Percentiles rank a stretch among this genome's conserved stretches.
phyloP scores from a whole-genome alignment of 2,888 invertebrate genomes.

The Vanessa cardui region DNA sequence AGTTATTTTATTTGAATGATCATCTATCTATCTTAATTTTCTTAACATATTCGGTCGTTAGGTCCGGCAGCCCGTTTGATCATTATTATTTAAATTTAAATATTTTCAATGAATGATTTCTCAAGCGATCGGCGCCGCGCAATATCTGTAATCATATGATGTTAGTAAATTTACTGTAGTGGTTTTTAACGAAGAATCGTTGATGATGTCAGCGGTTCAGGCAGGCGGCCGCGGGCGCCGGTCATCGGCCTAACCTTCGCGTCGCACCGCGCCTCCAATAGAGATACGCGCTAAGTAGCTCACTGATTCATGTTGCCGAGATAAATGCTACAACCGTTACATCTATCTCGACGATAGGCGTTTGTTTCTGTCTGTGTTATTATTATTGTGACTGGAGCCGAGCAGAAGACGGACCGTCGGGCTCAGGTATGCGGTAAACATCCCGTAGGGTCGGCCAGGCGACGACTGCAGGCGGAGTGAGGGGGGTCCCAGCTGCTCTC shows the following conservation, averaged over 20 bases:
- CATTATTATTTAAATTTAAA: no score
- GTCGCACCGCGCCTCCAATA: slow-evolving; percentile 38
- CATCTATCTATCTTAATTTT: no score
- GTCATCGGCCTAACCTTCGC: slow-evolving; percentile 51
- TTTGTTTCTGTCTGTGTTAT: slow-evolving; percentile 8
- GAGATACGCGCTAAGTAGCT: slow-evolving; percentile 41
- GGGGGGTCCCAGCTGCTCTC: slow-evolving; percentile 8
- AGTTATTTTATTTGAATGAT: no score
- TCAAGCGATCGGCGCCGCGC: background rate
- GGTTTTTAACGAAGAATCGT: slow-evolving; percentile 8
- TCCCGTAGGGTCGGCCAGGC: slow-evolving; percentile 26
- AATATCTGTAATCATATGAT: background rate
- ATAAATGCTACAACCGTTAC: slow-evolving; percentile 28
- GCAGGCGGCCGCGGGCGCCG: slow-evolving; percentile 33
- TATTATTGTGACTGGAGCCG: slow-evolving; percentile 15
- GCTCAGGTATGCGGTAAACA: slow-evolving; percentile 35
- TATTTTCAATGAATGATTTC: background rate
- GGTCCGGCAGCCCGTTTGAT: no score
- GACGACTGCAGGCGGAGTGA: background rate
- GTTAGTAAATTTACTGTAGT: background rate
- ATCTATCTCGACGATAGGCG: slow-evolving; percentile 14
- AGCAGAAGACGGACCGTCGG: slow-evolving; percentile 6
- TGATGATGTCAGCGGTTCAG: slow-evolving; percentile 43
- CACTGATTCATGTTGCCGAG: slow-evolving; percentile 32
- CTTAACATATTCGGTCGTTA: no score